Conservation (phyloP, 2,113 vertebrate species). For the Neomonachus schauinslandi region DNA sequence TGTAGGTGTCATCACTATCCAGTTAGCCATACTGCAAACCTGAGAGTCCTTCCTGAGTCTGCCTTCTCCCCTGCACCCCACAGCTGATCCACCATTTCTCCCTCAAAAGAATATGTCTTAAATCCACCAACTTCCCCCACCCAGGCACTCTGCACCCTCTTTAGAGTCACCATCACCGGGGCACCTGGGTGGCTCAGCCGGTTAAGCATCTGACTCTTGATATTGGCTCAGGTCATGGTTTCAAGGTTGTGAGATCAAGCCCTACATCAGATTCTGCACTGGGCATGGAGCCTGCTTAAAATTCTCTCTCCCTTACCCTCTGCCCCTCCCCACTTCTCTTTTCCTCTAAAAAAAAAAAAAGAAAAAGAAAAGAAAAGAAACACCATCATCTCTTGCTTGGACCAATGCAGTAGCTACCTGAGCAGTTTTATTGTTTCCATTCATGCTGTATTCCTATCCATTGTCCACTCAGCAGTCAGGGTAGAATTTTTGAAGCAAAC, state of each 20-base stretch:
- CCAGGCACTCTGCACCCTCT: background rate
- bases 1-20: background rate
- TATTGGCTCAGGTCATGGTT: background rate
- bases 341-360: background rate
- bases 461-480: background rate
- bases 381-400: background rate
- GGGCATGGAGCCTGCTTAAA: background rate
- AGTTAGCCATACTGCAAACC: background rate
- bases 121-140: background rate
- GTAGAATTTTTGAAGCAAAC: conserved; percentile 29
- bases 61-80: background rate
- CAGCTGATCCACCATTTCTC: background rate
- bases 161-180: background rate
- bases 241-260: background rate
- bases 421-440: background rate
- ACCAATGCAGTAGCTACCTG: background rate
- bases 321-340: background rate
- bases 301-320: background rate
- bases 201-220: background rate
- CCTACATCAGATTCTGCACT: background rate
- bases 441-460: background rate
- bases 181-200: background rate
- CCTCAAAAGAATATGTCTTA: background rate
- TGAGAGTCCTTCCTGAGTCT: background rate
- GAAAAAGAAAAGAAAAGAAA: background rate